Evolutionary conservation across 1,140 invertebrate genomes (phyloP).

Genomic region (Acromyrmex heyeri): DNA sequence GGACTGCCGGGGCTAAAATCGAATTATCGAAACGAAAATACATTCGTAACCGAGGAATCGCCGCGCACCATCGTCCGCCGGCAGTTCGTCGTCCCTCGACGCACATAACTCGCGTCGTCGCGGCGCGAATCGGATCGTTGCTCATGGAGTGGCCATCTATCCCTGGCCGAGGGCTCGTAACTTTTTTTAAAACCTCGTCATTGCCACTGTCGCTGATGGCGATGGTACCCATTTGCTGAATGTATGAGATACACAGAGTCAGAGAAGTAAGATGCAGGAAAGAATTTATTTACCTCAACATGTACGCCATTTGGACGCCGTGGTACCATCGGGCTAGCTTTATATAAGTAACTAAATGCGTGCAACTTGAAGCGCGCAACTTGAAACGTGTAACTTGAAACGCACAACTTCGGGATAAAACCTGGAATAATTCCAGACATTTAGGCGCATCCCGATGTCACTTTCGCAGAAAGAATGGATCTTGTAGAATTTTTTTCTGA

Average conservation of each 20-base stretch:
- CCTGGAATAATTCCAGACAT: constrained; percentile 38
- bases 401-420: constrained; percentile 16
- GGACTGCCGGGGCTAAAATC: constrained; percentile 36
- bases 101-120: constrained; percentile 61
- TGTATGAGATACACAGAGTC: no score
- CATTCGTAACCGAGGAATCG: constrained; percentile 56
- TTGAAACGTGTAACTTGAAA: constrained; percentile 7
- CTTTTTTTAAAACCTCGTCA: constrained; percentile 46
- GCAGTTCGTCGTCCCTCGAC: constrained; percentile 56
- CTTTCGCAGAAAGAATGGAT: neutral
- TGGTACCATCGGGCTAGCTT: neutral
- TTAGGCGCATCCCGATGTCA: neutral
- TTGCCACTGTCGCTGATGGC: neutral
- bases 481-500: neutral
- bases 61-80: constrained; percentile 24
- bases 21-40: constrained; percentile 63
- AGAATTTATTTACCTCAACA: constrained; percentile 47
- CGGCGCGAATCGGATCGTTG: constrained; percentile 44
- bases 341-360: constrained; percentile 45
- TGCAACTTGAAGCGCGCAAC: constrained; percentile 24
- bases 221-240: neutral
- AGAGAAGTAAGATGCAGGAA: neutral
- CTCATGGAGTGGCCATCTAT: constrained; percentile 15
- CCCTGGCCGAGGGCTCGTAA: constrained; percentile 38
- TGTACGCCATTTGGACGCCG: neutral